Evolutionary conservation across 2,113 vertebrate species (phyloP).

Genomic region (Myrmecobius fasciatus): DNA sequence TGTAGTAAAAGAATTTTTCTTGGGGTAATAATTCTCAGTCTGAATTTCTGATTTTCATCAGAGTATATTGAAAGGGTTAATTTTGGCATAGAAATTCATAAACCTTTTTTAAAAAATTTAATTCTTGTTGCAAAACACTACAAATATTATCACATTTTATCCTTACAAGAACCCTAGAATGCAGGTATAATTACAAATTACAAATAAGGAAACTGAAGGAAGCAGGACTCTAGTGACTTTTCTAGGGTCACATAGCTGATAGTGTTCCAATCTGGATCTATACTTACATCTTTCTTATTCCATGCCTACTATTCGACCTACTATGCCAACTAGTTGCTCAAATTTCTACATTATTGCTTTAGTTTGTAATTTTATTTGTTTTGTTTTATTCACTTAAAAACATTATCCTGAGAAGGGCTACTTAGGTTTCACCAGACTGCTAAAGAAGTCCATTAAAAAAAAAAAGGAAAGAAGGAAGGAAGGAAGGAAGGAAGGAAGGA

Average conservation of each 20-base stretch:
- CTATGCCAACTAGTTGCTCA: background rate
- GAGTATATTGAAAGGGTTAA: background rate
- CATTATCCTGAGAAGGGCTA: background rate
- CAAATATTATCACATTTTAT: background rate
- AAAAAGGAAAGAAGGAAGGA: background rate
- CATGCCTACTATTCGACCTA: background rate
- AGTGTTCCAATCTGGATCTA: background rate
- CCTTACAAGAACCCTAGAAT: background rate
- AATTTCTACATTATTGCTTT: background rate
- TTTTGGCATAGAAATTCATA: background rate
- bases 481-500: background rate
- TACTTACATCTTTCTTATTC: background rate
- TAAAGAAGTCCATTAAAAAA: background rate
- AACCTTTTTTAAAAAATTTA: background rate
- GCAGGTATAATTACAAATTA: background rate
- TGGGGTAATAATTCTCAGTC: rapidly evolving
- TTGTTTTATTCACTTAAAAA: background rate
- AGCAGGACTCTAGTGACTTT: background rate
- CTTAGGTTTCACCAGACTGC: background rate
- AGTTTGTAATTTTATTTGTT: background rate
- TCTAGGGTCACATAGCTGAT: background rate
- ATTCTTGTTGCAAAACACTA: background rate
- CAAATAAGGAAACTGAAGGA: background rate
- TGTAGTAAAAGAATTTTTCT: conserved; percentile 31
- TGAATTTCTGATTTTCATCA: background rate